Conservation (phyloP, 2,113 vertebrate genomes). For the Meleagris gallopavo region DNA sequence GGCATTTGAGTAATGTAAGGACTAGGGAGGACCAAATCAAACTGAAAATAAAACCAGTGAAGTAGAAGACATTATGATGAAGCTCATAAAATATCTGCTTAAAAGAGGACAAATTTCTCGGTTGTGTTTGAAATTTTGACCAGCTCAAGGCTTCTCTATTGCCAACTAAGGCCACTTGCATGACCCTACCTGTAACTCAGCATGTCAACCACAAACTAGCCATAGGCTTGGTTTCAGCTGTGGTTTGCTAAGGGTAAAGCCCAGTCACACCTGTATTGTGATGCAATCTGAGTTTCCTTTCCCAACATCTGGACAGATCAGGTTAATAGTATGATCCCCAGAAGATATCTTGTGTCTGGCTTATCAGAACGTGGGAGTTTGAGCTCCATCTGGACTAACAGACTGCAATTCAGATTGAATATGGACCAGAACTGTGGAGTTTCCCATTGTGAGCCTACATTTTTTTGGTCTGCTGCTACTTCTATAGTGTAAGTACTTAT, state of each 20-base stretch:
- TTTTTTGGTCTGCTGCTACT: not conserved
- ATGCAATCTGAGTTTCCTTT: not conserved
- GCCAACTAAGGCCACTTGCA: not conserved
- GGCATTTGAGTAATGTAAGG: not conserved
- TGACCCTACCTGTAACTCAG: not conserved
- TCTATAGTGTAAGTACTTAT: not conserved
- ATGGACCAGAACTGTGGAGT: not conserved
- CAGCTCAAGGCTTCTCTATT: not conserved
- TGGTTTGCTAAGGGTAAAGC: not conserved
- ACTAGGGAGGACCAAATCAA: not conserved
- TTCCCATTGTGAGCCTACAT: fast-evolving
- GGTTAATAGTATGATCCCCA: not conserved
- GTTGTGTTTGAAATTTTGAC: not conserved
- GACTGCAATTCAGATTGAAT: not conserved
- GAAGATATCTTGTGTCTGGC: not conserved
- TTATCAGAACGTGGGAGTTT: not conserved
- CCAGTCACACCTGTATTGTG: not conserved
- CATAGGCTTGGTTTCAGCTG: not conserved
- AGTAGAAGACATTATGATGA: not conserved
- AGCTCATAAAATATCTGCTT: not conserved
- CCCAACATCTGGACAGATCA: not conserved
- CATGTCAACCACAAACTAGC: not conserved
- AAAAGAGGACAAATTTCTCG: not conserved
- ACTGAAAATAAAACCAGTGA: not conserved
- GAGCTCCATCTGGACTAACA: not conserved